Evolutionary conservation across 1,140 invertebrate species (phyloP).

Genomic region (Potamilus streckersoni): DNA sequence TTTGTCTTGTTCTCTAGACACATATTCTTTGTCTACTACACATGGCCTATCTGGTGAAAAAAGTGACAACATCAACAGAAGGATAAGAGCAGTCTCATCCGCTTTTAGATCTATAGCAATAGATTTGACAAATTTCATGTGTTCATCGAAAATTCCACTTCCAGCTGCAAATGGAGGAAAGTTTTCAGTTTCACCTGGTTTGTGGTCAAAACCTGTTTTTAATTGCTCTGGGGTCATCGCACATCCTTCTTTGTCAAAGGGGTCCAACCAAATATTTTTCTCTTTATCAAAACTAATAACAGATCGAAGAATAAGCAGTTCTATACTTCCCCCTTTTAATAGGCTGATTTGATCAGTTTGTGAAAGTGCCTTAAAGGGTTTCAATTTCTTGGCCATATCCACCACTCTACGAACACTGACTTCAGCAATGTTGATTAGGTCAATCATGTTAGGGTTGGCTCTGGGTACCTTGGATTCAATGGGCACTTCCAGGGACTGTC

Average conservation of each 20-base stretch:
- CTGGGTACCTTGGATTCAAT: conserved; percentile 58
- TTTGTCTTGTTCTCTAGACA: conserved; percentile 69
- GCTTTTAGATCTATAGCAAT: conserved; percentile 67
- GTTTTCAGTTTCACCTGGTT: conserved; percentile 5
- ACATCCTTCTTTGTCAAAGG: conserved; percentile 61
- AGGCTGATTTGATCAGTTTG: conserved; percentile 69
- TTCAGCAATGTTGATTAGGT: conserved; percentile 68
- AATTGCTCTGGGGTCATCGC: conserved; percentile 65
- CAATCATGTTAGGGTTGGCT: conserved; percentile 56
- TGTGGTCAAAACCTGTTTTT: conserved; percentile 43
- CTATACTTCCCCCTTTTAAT: conserved; percentile 70
- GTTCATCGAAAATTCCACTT: conserved; percentile 68
- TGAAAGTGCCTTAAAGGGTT: conserved; percentile 66
- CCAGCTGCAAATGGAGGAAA: conserved; percentile 11
- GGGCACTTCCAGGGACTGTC: conserved; percentile 63
- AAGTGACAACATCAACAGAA: conserved; percentile 70
- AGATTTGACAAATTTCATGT: conserved; percentile 70
- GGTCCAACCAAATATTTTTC: conserved; percentile 66
- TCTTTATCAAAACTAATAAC: conserved; percentile 67
- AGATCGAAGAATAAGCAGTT: conserved; percentile 71
- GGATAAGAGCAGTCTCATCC: conserved; percentile 70
- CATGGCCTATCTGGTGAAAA: conserved; percentile 70
- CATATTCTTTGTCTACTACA: conserved; percentile 64
- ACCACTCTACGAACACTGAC: conserved; percentile 67
- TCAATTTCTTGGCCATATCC: conserved; percentile 69